These are phyloP conservation scores for Apogon talboti DNA, from an alignment of 2,797 vertebrate genomes.

Conservation along the genomic window DNA sequence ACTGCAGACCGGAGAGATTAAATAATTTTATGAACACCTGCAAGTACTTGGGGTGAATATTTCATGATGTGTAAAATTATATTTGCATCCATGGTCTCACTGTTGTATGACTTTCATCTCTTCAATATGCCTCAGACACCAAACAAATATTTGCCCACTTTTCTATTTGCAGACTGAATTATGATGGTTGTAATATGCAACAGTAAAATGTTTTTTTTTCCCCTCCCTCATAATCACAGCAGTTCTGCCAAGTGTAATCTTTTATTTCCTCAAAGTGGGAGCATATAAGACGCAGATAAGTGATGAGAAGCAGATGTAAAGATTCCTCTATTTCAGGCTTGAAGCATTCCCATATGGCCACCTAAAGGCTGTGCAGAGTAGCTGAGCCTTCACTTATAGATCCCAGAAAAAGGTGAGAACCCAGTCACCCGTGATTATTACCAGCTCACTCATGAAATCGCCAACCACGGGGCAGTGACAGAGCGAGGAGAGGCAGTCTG, in stretches of 20 bases:
- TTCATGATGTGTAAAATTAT: slow-evolving; percentile 51
- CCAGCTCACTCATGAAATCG: slow-evolving; percentile 84
- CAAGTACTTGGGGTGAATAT: slow-evolving; percentile 32
- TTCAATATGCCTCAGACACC: slow-evolving; percentile 4
- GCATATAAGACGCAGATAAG: slow-evolving; percentile 35
- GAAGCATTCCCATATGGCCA: slow-evolving; percentile 71
- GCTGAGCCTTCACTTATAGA: slow-evolving; percentile 58
- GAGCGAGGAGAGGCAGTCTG: slow-evolving; percentile 36
- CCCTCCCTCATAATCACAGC: slow-evolving; percentile 2
- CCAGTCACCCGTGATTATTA: slow-evolving; percentile 84
- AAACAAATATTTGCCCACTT: slow-evolving; percentile 4
- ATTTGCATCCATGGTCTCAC: background rate
- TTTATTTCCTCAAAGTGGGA: slow-evolving; percentile 16
- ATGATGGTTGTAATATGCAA: background rate
- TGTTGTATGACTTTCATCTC: slow-evolving; percentile 1
- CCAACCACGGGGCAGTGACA: slow-evolving; percentile 60
- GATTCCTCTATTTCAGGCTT: slow-evolving; percentile 57
- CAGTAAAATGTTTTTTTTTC: background rate
- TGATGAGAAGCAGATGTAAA: slow-evolving; percentile 50
- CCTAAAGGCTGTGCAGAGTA: slow-evolving; percentile 42
- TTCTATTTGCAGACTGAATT: slow-evolving; percentile 4
- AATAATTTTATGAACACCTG: slow-evolving; percentile 43
- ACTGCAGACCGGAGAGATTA: background rate
- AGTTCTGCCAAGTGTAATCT: slow-evolving; percentile 17
- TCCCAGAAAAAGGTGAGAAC: slow-evolving; percentile 79